These are phyloP conservation scores for Metellina segmentata DNA, from an alignment of 2,888 invertebrate species.

Conservation along the genomic window DNA sequence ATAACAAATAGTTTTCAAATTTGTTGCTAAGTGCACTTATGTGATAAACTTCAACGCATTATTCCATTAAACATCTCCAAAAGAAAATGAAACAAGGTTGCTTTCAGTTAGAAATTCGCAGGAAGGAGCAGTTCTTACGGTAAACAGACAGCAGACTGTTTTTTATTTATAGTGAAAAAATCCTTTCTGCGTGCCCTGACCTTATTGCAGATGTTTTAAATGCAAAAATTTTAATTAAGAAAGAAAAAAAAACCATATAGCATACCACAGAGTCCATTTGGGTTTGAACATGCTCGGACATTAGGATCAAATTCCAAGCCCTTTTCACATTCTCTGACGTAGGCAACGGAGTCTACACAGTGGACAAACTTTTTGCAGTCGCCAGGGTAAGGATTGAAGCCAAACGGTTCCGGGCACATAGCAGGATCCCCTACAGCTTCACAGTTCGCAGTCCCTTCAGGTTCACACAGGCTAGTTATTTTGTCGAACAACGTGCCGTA, in stretches of 20 bases:
- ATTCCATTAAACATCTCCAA: too few relatives aligned
- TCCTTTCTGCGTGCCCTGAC: too few relatives aligned
- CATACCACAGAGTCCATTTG: conserved; percentile 50
- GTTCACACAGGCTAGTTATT: conserved; percentile 8
- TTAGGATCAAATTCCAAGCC: conserved; percentile 28
- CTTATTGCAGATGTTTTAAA: too few relatives aligned
- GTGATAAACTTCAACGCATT: too few relatives aligned
- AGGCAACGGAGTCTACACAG: conserved; percentile 37
- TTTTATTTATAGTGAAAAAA: too few relatives aligned
- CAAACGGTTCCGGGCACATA: conserved; percentile 38
- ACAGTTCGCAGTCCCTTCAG: conserved; percentile 19
- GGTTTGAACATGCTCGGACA: neutral
- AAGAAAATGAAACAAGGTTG: too few relatives aligned
- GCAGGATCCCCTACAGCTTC: conserved; percentile 39
- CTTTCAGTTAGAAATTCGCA: too few relatives aligned
- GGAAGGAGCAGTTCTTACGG: too few relatives aligned
- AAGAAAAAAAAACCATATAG: neutral
- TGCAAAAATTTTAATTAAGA: too few relatives aligned
- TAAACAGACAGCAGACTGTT: too few relatives aligned
- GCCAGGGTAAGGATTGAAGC: conserved; percentile 37
- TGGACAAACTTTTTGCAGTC: conserved; percentile 52
- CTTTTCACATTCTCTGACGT: conserved; percentile 21
- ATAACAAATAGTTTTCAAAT: too few relatives aligned
- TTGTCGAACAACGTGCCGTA: conserved; percentile 38
- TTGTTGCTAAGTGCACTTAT: too few relatives aligned